Evolutionary conservation across 1,140 invertebrate species (phyloP), one percentile per base, ranked within the genome.

Genomic region (Trachelipus rathkii): DNA sequence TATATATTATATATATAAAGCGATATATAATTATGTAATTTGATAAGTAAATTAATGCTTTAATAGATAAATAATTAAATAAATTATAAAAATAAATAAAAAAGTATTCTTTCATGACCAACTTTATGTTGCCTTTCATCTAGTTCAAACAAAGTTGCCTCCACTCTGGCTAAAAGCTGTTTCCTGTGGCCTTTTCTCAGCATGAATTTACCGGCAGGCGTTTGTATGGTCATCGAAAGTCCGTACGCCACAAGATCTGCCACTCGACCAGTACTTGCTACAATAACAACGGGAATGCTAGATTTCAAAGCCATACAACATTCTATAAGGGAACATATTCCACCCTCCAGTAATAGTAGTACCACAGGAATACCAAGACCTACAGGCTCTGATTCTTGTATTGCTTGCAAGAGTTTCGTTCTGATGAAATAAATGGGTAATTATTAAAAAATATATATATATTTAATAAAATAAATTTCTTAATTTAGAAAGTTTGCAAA

Each of bases 231-330:
- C 79, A 78, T 79, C 21, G 75, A 74, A 45, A 75, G 74, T 23
- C 86, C 86, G 79, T 84, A 84, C 3, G 86, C 85, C 33, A 87
- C 80, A 21, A 87, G 85, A 81, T 87, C 87, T n/a, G 87, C 85
- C 24, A 84, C 84, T 79, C 86, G 82, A n/a, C 86, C 86, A 43
- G 86, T 86, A 10, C 86, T 86, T 67, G 84, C 82, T 6, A 86
- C 83, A 19, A 86, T 80, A 9, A 87, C 82, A 15, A 86, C 83
- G 8, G 86, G 85, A 10, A 83, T 85, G 23, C 84, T 80, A 70
- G 82, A 81, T 68, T 82, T 82, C 9, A 86, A 76, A 7, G 84
- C 82, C 73, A 84, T 79, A 11, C 72, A 74, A 24, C 84, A 84
- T 9, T 85, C 85, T 24, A 83, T 78, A 69, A 87, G 82, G 10